Evolutionary conservation across 2,797 vertebrate species (phyloP).

Genomic region (Varecia variegata): DNA sequence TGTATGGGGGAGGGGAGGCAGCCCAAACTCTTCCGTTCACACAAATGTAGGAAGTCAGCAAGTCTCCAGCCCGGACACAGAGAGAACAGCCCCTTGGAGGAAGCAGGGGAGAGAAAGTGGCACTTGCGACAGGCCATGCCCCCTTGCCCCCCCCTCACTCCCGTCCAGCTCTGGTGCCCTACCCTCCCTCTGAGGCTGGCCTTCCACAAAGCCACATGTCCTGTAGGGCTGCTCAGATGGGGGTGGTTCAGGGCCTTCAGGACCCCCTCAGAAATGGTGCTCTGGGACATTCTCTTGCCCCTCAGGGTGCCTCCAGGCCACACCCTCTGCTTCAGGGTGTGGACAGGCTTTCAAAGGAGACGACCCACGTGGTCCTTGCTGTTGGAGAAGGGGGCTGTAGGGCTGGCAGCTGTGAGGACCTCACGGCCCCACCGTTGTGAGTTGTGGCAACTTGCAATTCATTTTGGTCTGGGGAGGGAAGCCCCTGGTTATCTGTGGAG

Average conservation of each 20-base stretch:
- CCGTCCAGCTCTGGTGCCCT: not conserved
- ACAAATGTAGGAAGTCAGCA: not conserved
- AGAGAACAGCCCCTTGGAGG: not conserved
- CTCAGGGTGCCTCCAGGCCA: not conserved
- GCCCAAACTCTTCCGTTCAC: conserved; percentile 53
- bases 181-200: not conserved
- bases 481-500: conserved; percentile 79
- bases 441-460: conserved; percentile 87
- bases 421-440: not conserved
- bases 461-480: conserved; percentile 69
- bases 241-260: not conserved
- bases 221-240: not conserved
- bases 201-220: not conserved
- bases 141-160: not conserved
- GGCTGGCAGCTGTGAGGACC: conserved; percentile 55
- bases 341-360: not conserved
- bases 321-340: not conserved
- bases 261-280: not conserved
- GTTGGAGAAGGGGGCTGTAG: not conserved
- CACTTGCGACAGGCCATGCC: not conserved
- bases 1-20: not conserved
- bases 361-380: not conserved
- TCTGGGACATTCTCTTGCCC: not conserved
- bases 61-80: not conserved
- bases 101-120: not conserved